A percentile compares a stretch with the other conserved stretches of the same genome.
Evolutionary conservation across 2,113 vertebrate species (phyloP).

Genomic region (Colaptes auratus): DNA sequence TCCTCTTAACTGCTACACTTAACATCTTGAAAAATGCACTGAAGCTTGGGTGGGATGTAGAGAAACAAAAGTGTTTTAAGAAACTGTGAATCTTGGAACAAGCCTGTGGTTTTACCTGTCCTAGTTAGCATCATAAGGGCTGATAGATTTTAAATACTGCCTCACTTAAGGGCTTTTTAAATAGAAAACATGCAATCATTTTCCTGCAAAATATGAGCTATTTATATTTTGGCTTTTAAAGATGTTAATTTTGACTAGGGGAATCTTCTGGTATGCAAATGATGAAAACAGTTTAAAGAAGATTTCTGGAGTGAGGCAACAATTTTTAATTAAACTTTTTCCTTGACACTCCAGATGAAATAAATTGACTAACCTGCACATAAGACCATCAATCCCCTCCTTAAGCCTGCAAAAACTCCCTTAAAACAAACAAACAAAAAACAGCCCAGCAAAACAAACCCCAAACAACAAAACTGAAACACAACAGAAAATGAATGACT

Average conservation of each 20-base stretch:
- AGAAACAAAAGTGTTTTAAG: background rate
- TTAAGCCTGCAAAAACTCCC: background rate
- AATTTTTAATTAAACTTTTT: background rate
- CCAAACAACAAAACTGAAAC: background rate
- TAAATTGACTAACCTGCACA: background rate
- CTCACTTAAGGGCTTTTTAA: background rate
- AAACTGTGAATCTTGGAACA: background rate
- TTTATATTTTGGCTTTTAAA: background rate
- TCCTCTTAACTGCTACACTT: background rate
- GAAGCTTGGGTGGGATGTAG: background rate
- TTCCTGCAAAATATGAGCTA: background rate
- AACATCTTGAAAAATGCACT: background rate
- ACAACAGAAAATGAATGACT: background rate
- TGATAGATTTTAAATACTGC: background rate
- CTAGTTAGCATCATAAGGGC: background rate
- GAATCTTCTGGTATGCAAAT: background rate
- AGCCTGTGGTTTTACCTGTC: background rate
- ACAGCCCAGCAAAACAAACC: too few relatives aligned
- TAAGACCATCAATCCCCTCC: background rate
- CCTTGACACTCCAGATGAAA: background rate
- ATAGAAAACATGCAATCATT: background rate
- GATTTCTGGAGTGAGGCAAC: background rate
- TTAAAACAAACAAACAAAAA: background rate
- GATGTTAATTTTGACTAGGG: background rate
- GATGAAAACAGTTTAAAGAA: background rate